phyloP scores from a whole-genome alignment of 1,140 invertebrate genomes.

The Oryzaephilus surinamensis region DNA sequence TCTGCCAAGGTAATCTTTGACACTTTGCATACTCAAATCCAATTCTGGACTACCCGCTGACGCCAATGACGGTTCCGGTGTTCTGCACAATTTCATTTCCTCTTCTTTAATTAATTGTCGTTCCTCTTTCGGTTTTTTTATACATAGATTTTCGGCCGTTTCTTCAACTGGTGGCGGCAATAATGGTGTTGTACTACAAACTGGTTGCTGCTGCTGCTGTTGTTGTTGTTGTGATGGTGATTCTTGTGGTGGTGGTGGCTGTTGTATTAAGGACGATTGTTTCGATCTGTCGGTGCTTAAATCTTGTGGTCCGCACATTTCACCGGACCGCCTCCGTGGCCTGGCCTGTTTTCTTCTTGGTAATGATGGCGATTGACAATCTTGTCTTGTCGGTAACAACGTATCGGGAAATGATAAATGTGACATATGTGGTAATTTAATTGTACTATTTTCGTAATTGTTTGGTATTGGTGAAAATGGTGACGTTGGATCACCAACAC shows the following conservation, averaged over 20 bases:
- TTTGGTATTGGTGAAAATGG: conserved; percentile 22
- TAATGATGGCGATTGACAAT: conserved; percentile 57
- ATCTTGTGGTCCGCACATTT: conserved; percentile 53
- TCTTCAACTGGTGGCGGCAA: conserved; percentile 28
- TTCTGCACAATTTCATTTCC: conserved; percentile 20
- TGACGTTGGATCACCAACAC: conserved; percentile 12
- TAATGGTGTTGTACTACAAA: conserved; percentile 4
- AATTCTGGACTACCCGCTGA: conserved; percentile 38
- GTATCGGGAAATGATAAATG: conserved; percentile 40
- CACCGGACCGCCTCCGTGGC: conserved; percentile 68
- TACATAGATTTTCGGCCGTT: conserved; percentile 40
- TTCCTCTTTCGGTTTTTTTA: conserved; percentile 35
- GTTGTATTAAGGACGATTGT: no score
- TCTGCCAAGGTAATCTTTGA: conserved; percentile 11
- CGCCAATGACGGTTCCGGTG: conserved; percentile 34
- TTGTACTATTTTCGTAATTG: conserved; percentile 23
- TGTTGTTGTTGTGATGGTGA: conserved; percentile 18
- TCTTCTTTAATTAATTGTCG: conserved; percentile 17
- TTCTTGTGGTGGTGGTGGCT: conserved; percentile 13
- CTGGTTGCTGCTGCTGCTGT: conserved; percentile 21
- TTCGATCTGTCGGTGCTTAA: no score
- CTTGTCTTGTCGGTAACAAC: conserved; percentile 14
- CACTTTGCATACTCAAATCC: conserved; percentile 35
- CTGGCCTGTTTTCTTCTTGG: conserved; percentile 70
- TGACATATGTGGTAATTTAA: conserved; percentile 41